These are phyloP conservation scores for Hemitrygon akajei DNA, from an alignment of 2,797 vertebrate genomes.

Conservation along the genomic window DNA sequence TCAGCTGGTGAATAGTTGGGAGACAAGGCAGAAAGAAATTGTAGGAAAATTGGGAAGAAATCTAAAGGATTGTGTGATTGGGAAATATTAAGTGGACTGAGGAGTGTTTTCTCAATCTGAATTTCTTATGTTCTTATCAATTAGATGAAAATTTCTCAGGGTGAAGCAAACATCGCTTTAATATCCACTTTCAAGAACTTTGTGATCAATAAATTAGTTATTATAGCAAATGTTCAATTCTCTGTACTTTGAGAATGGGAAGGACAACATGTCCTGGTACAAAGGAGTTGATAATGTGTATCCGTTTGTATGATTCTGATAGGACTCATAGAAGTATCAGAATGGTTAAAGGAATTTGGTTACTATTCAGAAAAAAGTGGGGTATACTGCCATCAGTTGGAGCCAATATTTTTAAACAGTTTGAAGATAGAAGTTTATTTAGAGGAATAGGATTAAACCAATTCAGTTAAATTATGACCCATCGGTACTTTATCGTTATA, in stretches of 20 bases:
- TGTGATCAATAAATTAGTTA: background rate
- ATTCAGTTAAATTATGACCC: background rate
- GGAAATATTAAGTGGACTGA: background rate
- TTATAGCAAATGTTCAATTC: background rate
- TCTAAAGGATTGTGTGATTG: background rate
- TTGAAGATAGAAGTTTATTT: background rate
- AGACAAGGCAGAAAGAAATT: background rate
- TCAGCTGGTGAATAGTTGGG: background rate
- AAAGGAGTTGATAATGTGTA: slow-evolving; percentile 11
- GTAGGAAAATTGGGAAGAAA: background rate
- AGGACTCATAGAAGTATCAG: background rate
- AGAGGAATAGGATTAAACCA: background rate
- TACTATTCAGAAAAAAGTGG: background rate
- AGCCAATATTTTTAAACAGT: background rate
- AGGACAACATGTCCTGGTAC: background rate
- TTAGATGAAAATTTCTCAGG: background rate
- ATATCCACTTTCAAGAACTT: background rate
- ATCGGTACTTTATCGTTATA: background rate
- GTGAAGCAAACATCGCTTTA: background rate
- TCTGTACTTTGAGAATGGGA: background rate
- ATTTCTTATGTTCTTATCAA: background rate
- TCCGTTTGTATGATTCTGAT: background rate
- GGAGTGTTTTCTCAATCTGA: background rate
- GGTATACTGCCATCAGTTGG: background rate
- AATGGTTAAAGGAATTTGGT: background rate